Evolutionary conservation across 2,113 vertebrate genomes (phyloP).

Genomic region (Azemiops feae): DNA sequence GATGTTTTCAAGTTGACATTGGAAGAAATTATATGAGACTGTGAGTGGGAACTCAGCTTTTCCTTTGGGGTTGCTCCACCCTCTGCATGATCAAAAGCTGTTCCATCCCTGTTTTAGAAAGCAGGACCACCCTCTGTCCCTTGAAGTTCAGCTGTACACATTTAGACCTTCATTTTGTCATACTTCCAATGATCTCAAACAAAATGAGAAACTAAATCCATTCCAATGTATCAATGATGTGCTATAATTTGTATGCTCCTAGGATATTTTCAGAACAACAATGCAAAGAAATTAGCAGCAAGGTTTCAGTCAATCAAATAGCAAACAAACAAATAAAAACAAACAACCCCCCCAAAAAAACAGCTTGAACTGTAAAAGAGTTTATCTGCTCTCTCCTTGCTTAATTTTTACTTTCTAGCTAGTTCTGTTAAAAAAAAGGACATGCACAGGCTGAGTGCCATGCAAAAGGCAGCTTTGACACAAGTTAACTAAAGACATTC

Average conservation of each 20-base stretch:
- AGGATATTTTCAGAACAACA: neutral
- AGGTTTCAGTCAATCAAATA: neutral
- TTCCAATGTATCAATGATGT: neutral
- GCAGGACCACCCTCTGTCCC: neutral
- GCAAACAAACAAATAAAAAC: neutral
- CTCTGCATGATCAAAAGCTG: neutral
- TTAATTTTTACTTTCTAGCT: neutral
- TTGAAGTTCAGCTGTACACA: neutral
- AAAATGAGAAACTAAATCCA: neutral
- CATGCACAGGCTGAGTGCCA: neutral
- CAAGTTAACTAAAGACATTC: neutral
- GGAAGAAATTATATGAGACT: neutral
- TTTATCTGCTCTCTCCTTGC: neutral
- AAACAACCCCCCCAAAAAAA: neutral
- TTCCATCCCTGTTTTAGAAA: neutral
- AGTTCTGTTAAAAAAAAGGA: neutral
- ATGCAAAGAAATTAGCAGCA: neutral
- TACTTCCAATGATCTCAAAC: neutral
- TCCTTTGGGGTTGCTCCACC: neutral
- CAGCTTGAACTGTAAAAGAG: neutral
- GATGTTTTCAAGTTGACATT: neutral
- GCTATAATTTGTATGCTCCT: neutral
- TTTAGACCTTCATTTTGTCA: neutral
- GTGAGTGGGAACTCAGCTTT: neutral
- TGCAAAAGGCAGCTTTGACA: neutral